Conservation (phyloP, 1,140 invertebrate genomes). For the Scaptomyza montana region DNA sequence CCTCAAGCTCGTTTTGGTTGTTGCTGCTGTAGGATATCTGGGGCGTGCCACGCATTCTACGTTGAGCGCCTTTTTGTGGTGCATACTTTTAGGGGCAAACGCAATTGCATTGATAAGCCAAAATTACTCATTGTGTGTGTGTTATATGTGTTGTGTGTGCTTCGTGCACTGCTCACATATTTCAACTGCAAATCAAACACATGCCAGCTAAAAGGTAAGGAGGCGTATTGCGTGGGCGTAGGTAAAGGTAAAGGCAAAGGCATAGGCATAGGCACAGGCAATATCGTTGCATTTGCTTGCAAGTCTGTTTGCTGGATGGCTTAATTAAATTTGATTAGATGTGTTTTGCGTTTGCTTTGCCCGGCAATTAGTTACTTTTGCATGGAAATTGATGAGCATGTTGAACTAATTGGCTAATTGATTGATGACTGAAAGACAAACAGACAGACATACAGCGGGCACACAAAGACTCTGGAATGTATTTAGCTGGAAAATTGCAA, state of each 20-base stretch:
- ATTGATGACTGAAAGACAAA: constrained; percentile 55
- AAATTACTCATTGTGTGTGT: constrained; percentile 41
- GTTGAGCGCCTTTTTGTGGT: constrained; percentile 63
- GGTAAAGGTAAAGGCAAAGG: background rate
- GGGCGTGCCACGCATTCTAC: constrained; percentile 68
- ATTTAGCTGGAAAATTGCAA: background rate
- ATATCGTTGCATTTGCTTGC: constrained; percentile 40
- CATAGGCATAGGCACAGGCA: background rate
- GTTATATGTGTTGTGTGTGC: constrained; percentile 1
- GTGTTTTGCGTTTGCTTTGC: constrained; percentile 64
- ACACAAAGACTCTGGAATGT: background rate
- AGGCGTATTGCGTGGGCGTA: constrained; percentile 42
- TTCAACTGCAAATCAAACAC: constrained; percentile 74
- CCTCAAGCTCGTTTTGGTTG: constrained; percentile 38
- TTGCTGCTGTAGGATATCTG: constrained; percentile 19
- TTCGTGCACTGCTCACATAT: constrained; percentile 70
- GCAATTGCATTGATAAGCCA: constrained; percentile 72
- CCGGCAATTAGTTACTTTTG: constrained; percentile 76
- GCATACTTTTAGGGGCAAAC: constrained; percentile 63
- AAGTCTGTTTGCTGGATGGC: constrained; percentile 65
- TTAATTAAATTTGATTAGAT: constrained; percentile 83
- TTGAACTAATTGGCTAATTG: constrained; percentile 78
- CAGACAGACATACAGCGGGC: no score
- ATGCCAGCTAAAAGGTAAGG: constrained; percentile 48
- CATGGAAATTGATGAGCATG: constrained; percentile 64